Conservation (phyloP, 1,140 invertebrate species). For the Oncopodura yosiiana region DNA sequence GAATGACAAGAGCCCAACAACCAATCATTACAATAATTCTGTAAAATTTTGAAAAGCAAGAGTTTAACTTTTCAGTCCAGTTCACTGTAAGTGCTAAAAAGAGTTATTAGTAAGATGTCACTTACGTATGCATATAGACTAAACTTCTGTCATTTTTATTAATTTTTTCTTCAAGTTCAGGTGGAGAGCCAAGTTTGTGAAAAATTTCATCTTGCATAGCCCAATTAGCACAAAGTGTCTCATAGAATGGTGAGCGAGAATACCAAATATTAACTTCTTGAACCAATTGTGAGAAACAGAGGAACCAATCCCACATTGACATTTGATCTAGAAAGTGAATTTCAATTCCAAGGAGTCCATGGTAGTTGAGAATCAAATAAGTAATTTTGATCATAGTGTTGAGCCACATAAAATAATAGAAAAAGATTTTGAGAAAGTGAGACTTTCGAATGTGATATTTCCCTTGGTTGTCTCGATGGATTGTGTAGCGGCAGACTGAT, state of each 20-base stretch:
- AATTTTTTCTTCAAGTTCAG: neutral
- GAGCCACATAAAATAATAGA: neutral
- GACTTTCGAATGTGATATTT: too few species aligned
- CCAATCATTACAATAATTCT: neutral
- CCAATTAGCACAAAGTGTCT: neutral
- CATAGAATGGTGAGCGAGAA: neutral
- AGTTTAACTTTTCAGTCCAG: too few species aligned
- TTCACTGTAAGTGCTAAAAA: too few species aligned
- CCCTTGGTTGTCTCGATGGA: too few species aligned
- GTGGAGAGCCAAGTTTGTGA: neutral
- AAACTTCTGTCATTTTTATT: neutral
- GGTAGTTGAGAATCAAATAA: neutral
- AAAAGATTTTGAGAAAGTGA: neutral
- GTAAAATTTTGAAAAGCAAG: too few species aligned
- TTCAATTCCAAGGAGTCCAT: neutral
- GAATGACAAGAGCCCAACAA: neutral
- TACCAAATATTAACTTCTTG: slow-evolving; percentile 5
- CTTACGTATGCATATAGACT: slow-evolving; percentile 6
- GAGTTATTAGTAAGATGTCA: too few species aligned
- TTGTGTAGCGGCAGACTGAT: too few species aligned
- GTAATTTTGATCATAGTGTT: neutral
- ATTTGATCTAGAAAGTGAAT: slow-evolving; percentile 7
- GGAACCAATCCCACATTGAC: slow-evolving; percentile 4
- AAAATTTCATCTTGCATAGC: neutral
- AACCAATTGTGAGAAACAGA: neutral